These are phyloP conservation scores for Magallana gigas DNA, from an alignment of 1,140 invertebrate species.

Conservation along the genomic window DNA sequence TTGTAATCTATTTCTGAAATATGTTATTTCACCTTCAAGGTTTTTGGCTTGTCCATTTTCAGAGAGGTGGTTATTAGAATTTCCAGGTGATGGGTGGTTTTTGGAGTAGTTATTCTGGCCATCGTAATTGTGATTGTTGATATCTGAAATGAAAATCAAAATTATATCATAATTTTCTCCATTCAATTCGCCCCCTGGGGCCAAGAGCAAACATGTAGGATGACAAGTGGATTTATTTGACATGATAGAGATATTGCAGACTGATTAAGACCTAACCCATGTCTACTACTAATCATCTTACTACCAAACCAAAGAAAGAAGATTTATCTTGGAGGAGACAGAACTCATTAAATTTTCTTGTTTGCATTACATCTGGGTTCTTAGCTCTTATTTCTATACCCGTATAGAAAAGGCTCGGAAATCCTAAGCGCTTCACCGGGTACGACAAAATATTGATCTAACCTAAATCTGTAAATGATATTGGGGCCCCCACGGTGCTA, in stretches of 20 bases:
- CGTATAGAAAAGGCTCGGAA: neutral
- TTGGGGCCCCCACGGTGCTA: conserved; percentile 7
- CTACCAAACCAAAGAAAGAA: neutral
- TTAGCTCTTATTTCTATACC: conserved; percentile 25
- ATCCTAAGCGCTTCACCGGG: conserved; percentile 10
- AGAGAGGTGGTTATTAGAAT: neutral
- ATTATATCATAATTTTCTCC: neutral
- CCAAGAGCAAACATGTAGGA: neutral
- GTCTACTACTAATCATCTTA: conserved; percentile 22
- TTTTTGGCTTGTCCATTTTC: conserved; percentile 15
- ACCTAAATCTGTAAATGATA: conserved; percentile 36
- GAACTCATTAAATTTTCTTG: conserved; percentile 21
- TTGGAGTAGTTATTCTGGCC: neutral
- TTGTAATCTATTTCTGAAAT: conserved; percentile 10
- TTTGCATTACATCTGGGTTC: conserved; percentile 28
- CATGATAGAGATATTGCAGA: neutral
- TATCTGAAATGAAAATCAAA: conserved; percentile 20
- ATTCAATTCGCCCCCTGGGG: neutral
- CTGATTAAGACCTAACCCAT: conserved; percentile 30
- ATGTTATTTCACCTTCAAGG: conserved; percentile 12
- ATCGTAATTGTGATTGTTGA: conserved; percentile 18
- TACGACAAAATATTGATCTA: conserved; percentile 26
- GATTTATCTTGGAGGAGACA: conserved; percentile 25
- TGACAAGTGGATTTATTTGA: conserved; percentile 12
- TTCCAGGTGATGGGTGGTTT: neutral